Conservation (phyloP, 2,113 vertebrate species). For the Hoplias malabaricus region DNA sequence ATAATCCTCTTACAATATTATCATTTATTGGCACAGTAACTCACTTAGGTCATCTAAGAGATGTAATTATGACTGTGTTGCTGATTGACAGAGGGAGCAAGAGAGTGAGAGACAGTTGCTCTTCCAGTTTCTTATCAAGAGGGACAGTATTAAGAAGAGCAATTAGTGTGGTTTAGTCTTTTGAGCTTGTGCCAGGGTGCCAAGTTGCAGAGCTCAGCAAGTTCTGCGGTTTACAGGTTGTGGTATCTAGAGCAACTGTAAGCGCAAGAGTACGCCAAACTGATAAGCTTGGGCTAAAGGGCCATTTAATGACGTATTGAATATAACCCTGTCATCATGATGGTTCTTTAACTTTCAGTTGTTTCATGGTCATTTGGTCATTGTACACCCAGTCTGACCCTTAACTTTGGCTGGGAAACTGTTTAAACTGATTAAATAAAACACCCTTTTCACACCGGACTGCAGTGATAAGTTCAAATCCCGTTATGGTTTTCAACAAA, state of each 20-base stretch:
- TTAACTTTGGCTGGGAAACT: neutral
- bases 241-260: neutral
- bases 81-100: slow-evolving; percentile 37
- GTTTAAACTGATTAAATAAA: no score
- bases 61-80: neutral
- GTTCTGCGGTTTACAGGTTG: neutral
- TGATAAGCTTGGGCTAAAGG: neutral
- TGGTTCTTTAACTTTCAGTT: neutral
- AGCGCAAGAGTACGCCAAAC: neutral
- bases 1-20: neutral
- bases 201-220: slow-evolving; percentile 6
- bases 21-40: neutral
- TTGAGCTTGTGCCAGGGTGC: neutral
- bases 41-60: neutral
- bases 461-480: neutral
- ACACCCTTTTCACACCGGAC: no score
- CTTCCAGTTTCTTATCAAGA: neutral
- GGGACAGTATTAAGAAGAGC: neutral
- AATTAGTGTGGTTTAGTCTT: neutral
- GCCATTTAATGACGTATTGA: no score
- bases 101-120: slow-evolving; percentile 18
- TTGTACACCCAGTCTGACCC: neutral
- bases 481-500: neutral
- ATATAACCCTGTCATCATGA: neutral
- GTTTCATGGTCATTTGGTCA: neutral